These are phyloP conservation scores for Oryzaephilus surinamensis DNA, from an alignment of 1,140 invertebrate genomes.

Conservation along the genomic window DNA sequence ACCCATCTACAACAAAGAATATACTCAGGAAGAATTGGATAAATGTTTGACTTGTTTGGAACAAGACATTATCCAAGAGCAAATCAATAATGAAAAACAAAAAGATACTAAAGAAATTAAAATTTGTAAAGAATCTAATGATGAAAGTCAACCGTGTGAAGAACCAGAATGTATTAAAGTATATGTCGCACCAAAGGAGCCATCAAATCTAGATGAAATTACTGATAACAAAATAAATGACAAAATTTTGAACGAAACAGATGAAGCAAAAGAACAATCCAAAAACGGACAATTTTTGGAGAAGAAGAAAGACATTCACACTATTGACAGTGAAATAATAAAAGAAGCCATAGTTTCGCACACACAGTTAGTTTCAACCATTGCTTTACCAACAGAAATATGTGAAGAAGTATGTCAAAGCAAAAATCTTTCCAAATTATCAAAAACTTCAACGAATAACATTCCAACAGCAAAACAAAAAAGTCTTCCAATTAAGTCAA, in stretches of 20 bases:
- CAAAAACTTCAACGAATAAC: no score
- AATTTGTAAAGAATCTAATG: neutral
- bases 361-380: slow-evolving; percentile 21
- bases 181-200: no score
- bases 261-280: no score
- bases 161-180: no score
- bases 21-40: slow-evolving; percentile 18
- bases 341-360: slow-evolving; percentile 23
- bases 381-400: slow-evolving; percentile 20
- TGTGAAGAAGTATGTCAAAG: no score
- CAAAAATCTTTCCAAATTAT: no score
- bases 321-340: slow-evolving; percentile 15
- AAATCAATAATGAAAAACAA: slow-evolving; percentile 11
- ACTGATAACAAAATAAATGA: no score
- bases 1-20: slow-evolving; percentile 9
- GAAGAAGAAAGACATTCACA: no score
- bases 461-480: slow-evolving; percentile 3
- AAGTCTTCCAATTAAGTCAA: slow-evolving; percentile 14
- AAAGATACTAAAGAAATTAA: neutral
- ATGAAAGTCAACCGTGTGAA: no score
- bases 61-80: slow-evolving; percentile 14
- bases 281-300: no score
- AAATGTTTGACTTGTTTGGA: slow-evolving; percentile 14
- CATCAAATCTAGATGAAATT: no score
- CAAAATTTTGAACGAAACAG: no score